A percentile compares a stretch with the other conserved stretches of the same genome.
Evolutionary conservation across 2,797 vertebrate species (phyloP).

Genomic region (Varecia variegata): DNA sequence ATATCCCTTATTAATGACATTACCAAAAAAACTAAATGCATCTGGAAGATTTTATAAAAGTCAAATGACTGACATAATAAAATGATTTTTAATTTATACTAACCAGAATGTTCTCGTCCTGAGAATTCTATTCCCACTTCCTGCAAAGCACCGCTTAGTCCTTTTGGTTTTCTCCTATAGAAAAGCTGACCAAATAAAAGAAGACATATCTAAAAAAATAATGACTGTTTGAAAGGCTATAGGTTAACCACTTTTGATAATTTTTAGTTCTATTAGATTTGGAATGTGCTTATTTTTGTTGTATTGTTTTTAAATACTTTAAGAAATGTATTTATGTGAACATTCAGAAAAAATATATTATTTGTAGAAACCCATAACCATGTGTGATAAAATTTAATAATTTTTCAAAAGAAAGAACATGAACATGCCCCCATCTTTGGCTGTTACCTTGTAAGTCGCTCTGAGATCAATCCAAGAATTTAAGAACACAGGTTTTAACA

Average conservation of each 20-base stretch:
- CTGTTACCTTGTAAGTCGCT: slow-evolving; percentile 91
- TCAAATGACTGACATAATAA: slow-evolving; percentile 41
- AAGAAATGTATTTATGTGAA: slow-evolving; percentile 2
- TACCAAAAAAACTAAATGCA: neutral
- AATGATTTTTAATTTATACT: slow-evolving; percentile 58
- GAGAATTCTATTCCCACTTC: slow-evolving; percentile 95
- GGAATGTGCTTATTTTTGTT: neutral
- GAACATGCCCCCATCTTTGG: neutral
- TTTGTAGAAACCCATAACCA: neutral
- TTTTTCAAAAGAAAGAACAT: slow-evolving; percentile 39
- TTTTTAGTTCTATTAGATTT: slow-evolving; percentile 43
- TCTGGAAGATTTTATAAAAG: neutral
- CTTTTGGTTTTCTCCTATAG: slow-evolving; percentile 94
- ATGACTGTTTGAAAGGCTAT: slow-evolving; percentile 5
- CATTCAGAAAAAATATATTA: slow-evolving; percentile 16
- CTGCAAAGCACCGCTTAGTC: slow-evolving; percentile 93
- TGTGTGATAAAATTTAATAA: neutral
- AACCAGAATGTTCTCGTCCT: slow-evolving; percentile 96
- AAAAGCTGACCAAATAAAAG: slow-evolving; percentile 86
- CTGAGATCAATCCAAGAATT: slow-evolving; percentile 97
- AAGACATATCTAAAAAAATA: neutral
- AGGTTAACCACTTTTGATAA: neutral
- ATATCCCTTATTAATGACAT: slow-evolving; percentile 35
- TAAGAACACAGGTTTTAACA: slow-evolving; percentile 90
- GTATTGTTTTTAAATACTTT: neutral